Conservation (phyloP, 2,113 vertebrate genomes). For the Mungos mungo region DNA sequence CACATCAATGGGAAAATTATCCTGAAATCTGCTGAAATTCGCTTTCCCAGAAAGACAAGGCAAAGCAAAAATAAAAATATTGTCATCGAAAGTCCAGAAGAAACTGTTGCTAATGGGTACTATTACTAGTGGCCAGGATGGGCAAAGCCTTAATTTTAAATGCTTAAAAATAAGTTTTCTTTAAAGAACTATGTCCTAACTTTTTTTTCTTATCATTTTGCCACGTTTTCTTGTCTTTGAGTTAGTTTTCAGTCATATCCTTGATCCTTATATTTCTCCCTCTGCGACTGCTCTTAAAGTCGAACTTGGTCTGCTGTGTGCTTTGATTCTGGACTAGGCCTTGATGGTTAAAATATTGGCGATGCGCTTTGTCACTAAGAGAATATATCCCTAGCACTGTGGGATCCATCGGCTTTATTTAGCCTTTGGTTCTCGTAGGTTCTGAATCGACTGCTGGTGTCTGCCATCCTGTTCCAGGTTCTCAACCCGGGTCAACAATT, state of each 20-base stretch:
- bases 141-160: constrained; percentile 1
- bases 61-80: neutral
- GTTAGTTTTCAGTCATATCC: neutral
- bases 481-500: constrained; percentile 50
- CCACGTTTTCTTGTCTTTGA: neutral
- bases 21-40: neutral
- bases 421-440: neutral
- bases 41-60: neutral
- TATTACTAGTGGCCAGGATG: neutral
- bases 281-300: constrained; percentile 43
- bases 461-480: constrained; percentile 43
- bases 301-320: neutral
- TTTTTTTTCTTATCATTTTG: neutral
- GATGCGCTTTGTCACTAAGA: constrained; percentile 45
- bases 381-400: neutral
- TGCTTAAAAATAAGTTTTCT: constrained; percentile 20
- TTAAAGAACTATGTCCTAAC: neutral
- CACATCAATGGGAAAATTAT: neutral
- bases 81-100: neutral
- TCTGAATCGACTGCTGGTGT: constrained; percentile 36
- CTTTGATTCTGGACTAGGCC: constrained; percentile 62
- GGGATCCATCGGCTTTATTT: constrained; percentile 28
- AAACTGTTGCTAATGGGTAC: neutral
- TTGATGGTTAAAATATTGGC: constrained; percentile 13
- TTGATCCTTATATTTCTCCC: neutral